Evolutionary conservation across 2,888 invertebrate species (phyloP).

Genomic region (Lasioglossum vierecki): DNA sequence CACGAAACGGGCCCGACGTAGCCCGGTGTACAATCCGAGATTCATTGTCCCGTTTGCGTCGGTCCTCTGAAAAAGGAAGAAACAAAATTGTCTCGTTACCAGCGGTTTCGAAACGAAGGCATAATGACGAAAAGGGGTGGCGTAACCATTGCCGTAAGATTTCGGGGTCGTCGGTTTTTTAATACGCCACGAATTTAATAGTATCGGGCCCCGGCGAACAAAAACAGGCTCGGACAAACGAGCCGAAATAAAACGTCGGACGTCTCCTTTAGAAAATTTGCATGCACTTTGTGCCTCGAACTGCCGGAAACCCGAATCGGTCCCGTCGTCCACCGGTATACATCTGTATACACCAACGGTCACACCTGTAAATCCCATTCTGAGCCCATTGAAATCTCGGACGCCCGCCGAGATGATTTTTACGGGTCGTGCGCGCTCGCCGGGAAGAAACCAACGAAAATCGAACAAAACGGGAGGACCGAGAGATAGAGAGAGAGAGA

Average conservation of each 20-base stretch:
- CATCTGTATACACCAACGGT: slow-evolving; percentile 23
- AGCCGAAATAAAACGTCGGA: slow-evolving; percentile 37
- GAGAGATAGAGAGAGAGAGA: neutral
- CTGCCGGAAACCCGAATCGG: slow-evolving; percentile 45
- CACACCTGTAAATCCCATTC: slow-evolving; percentile 61
- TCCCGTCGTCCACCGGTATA: neutral
- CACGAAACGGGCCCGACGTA: neutral
- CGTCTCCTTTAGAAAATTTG: slow-evolving; percentile 61
- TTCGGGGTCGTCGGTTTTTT: neutral
- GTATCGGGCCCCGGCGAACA: neutral
- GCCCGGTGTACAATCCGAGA: neutral
- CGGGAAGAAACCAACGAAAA: neutral
- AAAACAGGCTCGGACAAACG: slow-evolving; percentile 23
- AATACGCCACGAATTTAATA: slow-evolving; percentile 25
- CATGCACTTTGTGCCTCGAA: slow-evolving; percentile 55
- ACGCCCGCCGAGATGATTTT: slow-evolving; percentile 58
- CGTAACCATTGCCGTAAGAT: neutral
- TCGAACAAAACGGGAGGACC: neutral
- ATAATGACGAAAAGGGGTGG: neutral
- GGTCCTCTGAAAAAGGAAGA: neutral
- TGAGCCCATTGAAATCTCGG: slow-evolving; percentile 29
- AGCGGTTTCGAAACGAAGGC: neutral
- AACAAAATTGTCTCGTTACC: slow-evolving; percentile 9
- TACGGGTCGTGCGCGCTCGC: slow-evolving; percentile 36
- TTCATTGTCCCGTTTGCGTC: neutral